Percentiles rank a stretch among this genome's conserved stretches.
These are phyloP conservation scores for Metellina segmentata DNA, from an alignment of 2,888 invertebrate genomes.

Conservation along the genomic window DNA sequence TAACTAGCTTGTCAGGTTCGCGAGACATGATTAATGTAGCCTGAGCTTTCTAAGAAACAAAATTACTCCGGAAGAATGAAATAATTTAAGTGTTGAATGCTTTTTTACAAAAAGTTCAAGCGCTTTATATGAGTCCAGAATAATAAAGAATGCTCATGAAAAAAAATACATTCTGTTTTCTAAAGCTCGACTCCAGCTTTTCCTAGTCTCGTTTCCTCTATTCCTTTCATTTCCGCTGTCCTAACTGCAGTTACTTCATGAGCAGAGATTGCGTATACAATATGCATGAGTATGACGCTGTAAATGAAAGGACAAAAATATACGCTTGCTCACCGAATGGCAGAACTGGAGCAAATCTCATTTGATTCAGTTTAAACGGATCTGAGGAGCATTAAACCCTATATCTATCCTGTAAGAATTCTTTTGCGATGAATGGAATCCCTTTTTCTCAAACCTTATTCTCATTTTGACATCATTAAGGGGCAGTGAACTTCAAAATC, in stretches of 20 bases:
- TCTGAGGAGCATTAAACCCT: neutral
- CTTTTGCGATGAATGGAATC: neutral
- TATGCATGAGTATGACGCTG: constrained; percentile 51
- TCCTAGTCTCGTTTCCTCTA: neutral
- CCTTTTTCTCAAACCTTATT: no score
- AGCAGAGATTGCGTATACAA: constrained; percentile 43
- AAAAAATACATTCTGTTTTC: neutral
- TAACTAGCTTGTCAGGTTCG: neutral
- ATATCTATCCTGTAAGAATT: neutral
- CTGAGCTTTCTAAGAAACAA: neutral
- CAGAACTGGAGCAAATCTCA: constrained; percentile 1
- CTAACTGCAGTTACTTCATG: constrained; percentile 7
- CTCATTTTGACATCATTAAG: no score
- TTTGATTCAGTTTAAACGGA: neutral
- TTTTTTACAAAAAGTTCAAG: neutral
- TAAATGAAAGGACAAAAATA: constrained; percentile 34
- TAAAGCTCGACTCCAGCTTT: neutral
- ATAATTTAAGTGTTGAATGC: neutral
- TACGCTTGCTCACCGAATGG: neutral
- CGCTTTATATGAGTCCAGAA: neutral
- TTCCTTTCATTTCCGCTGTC: constrained; percentile 27
- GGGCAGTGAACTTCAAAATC: no score
- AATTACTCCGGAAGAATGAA: neutral
- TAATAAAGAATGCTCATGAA: neutral
- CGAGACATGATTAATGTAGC: neutral